These are phyloP conservation scores for Hecatera dysodea DNA, from an alignment of 2,888 invertebrate species.

Conservation along the genomic window DNA sequence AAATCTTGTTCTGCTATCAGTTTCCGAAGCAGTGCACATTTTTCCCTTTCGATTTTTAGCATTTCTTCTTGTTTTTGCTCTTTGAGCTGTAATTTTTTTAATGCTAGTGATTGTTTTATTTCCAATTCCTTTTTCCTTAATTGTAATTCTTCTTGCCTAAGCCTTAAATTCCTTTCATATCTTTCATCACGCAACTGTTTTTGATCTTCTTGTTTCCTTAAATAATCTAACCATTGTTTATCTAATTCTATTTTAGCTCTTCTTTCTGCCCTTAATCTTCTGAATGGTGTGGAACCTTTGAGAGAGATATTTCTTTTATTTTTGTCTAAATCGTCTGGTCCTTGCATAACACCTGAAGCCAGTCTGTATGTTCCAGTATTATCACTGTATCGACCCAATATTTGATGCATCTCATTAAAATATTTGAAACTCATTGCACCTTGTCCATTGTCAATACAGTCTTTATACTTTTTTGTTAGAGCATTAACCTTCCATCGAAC, in stretches of 20 bases:
- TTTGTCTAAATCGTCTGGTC: constrained; percentile 69
- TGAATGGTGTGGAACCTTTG: constrained; percentile 75
- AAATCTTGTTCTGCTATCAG: constrained; percentile 73
- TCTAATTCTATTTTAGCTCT: constrained; percentile 82
- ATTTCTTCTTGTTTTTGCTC: constrained; percentile 82
- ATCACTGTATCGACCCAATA: constrained; percentile 76
- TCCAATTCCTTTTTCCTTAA: constrained; percentile 80
- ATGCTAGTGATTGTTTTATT: constrained; percentile 80
- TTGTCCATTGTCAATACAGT: constrained; percentile 81
- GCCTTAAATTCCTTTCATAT: constrained; percentile 78
- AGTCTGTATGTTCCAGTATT: constrained; percentile 76
- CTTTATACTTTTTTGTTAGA: constrained; percentile 82
- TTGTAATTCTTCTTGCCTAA: constrained; percentile 80
- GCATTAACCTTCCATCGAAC: constrained; percentile 85
- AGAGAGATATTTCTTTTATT: constrained; percentile 69
- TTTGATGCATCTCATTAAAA: constrained; percentile 85
- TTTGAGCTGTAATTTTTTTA: constrained; percentile 79
- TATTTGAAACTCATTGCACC: constrained; percentile 77
- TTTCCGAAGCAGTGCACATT: constrained; percentile 79
- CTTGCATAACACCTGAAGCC: constrained; percentile 76
- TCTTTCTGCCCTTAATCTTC: constrained; percentile 78
- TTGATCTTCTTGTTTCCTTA: constrained; percentile 80
- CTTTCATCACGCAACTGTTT: constrained; percentile 78
- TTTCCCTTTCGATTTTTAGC: constrained; percentile 81
- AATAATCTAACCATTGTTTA: constrained; percentile 82